Percentiles rank a stretch among this genome's conserved stretches.
Conservation (phyloP, 2,888 invertebrate species). For the Temnothorax rugatulus region DNA sequence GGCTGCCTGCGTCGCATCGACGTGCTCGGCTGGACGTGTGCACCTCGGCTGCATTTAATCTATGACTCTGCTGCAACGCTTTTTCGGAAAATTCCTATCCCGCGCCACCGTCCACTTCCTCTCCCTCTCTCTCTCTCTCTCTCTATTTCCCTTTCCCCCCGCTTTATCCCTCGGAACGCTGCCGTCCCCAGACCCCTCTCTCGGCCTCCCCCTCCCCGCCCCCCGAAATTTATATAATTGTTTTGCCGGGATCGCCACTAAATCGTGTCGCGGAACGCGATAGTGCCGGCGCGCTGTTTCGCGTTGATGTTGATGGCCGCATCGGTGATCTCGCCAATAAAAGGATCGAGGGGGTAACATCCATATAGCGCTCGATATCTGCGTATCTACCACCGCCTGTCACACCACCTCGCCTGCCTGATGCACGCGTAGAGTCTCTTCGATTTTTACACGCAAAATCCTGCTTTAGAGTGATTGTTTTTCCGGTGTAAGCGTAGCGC, state of each 20-base stretch:
- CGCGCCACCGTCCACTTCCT: constrained; percentile 29
- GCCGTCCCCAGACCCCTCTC: constrained; percentile 27
- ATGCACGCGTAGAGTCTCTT: constrained; percentile 26
- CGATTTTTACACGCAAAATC: constrained; percentile 51
- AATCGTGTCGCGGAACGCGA: constrained; percentile 80
- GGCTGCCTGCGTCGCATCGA: constrained; percentile 69
- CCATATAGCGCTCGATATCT: constrained; percentile 63
- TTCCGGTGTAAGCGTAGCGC: neutral
- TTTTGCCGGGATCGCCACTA: constrained; percentile 84
- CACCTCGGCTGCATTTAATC: constrained; percentile 83
- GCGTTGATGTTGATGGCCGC: constrained; percentile 82
- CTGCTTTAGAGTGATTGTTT: constrained; percentile 50
- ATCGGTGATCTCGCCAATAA: constrained; percentile 82
- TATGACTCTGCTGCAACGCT: constrained; percentile 80
- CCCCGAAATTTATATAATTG: constrained; percentile 85
- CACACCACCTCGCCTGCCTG: constrained; percentile 43
- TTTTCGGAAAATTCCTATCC: constrained; percentile 83
- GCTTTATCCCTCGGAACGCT: neutral
- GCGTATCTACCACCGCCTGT: constrained; percentile 48
- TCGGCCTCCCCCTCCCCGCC: constrained; percentile 7
- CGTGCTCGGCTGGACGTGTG: constrained; percentile 69
- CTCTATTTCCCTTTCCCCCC: neutral
- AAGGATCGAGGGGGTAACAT: constrained; percentile 75
- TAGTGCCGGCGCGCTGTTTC: constrained; percentile 76
- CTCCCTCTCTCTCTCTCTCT: neutral